Percentiles rank a stretch among this genome's conserved stretches.
Evolutionary conservation across 1,140 invertebrate genomes (phyloP).

Genomic region (Oscheius sp.): DNA sequence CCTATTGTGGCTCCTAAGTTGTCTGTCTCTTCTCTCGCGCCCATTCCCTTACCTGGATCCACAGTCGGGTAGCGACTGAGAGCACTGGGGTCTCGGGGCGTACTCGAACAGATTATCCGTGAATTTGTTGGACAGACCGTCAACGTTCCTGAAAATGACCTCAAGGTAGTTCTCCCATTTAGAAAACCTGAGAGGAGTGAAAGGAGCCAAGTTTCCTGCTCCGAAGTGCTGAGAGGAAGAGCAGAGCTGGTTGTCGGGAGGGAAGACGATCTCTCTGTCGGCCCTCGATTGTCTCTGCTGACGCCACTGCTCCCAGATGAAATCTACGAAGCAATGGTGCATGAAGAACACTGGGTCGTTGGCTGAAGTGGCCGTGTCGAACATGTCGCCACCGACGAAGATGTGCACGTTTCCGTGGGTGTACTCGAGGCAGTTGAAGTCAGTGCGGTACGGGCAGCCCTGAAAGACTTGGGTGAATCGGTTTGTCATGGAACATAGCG

Average conservation of each 20-base stretch:
- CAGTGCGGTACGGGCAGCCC: constrained; percentile 34
- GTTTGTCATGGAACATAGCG: not conserved
- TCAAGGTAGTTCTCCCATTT: not conserved
- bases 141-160: constrained; percentile 40
- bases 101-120: constrained; percentile 57
- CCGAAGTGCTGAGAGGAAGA: constrained; percentile 35
- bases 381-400: constrained; percentile 47
- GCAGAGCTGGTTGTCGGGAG: constrained; percentile 37
- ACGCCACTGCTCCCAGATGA: constrained; percentile 46
- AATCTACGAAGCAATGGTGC: constrained; percentile 42
- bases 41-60: too few relatives aligned
- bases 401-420: constrained; percentile 47
- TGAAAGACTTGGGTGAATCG: constrained; percentile 3
- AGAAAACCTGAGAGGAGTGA: constrained; percentile 22
- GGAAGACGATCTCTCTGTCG: constrained; percentile 34
- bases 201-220: constrained; percentile 20
- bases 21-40: constrained; percentile 15
- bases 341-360: constrained; percentile 45
- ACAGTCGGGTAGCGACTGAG: constrained; percentile 38
- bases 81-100: constrained; percentile 53
- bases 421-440: constrained; percentile 43
- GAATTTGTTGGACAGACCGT: constrained; percentile 55
- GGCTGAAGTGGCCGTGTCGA: constrained; percentile 32
- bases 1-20: not conserved
- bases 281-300: constrained; percentile 32